Conservation (phyloP, 2,888 invertebrate genomes). For the Conus canariensis region DNA sequence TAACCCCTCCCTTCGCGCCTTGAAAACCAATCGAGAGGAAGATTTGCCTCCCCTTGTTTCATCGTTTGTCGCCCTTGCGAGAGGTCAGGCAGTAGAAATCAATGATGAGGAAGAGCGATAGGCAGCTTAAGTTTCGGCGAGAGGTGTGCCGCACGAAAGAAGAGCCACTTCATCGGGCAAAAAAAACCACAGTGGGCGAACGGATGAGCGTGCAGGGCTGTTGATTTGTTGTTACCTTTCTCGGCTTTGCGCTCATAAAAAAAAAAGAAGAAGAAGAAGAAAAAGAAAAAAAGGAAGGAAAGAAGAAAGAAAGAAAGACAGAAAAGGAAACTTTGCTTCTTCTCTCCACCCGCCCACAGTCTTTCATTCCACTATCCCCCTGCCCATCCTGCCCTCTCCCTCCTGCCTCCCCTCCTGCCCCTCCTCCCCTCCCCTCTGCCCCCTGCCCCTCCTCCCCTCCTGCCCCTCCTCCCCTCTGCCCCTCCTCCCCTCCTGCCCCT, state of each 20-base stretch:
- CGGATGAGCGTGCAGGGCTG: background rate
- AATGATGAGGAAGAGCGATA: conserved; percentile 25
- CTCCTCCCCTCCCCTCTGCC: background rate
- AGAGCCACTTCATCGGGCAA: background rate
- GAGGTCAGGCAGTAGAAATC: conserved; percentile 24
- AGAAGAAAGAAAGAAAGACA: background rate
- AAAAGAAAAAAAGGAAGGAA: background rate
- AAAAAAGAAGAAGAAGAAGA: too few species aligned
- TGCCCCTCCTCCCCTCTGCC: background rate
- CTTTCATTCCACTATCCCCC: background rate
- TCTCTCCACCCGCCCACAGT: background rate
- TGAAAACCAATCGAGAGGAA: conserved; percentile 34
- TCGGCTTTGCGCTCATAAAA: background rate
- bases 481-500: background rate
- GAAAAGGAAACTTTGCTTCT: background rate
- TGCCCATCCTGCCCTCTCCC: too few species aligned
- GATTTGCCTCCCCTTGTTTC: conserved; percentile 36
- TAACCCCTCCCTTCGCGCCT: background rate
- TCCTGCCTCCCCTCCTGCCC: background rate
- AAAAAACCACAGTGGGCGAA: too few species aligned
- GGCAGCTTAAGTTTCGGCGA: background rate
- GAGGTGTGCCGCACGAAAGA: background rate
- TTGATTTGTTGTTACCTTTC: conserved; percentile 13
- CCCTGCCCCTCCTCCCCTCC: background rate
- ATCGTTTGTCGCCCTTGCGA: conserved; percentile 31